Percentiles rank a stretch among this genome's conserved stretches.
phyloP scores from a whole-genome alignment of 2,888 invertebrate species.

The Volucella zonaria region DNA sequence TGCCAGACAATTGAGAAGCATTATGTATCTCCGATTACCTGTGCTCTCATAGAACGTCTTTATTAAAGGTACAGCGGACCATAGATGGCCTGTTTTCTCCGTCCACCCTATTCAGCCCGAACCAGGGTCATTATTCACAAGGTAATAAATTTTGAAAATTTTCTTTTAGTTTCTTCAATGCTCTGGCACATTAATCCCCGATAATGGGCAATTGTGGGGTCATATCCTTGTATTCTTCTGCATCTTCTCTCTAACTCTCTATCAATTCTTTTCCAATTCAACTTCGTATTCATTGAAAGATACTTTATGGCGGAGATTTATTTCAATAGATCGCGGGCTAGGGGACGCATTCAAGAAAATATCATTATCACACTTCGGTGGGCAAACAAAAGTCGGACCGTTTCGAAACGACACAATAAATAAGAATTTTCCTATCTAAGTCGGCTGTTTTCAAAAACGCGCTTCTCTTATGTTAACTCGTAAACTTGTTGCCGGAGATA shows the following conservation, averaged over 20 bases:
- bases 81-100: constrained; percentile 56
- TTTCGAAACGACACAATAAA: constrained; percentile 61
- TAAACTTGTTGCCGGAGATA: constrained; percentile 48
- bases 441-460: constrained; percentile 9
- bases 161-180: constrained; percentile 34
- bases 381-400: constrained; percentile 57
- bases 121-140: constrained; percentile 56
- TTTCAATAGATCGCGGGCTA: constrained; percentile 29
- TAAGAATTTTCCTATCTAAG: constrained; percentile 56
- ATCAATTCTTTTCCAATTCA: constrained; percentile 47
- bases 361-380: constrained; percentile 65
- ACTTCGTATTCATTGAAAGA: constrained; percentile 59
- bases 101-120: constrained; percentile 12
- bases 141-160: constrained; percentile 67
- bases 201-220: constrained; percentile 73
- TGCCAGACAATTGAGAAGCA: constrained; percentile 58
- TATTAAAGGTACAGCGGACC: constrained; percentile 72
- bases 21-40: constrained; percentile 54
- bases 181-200: constrained; percentile 67
- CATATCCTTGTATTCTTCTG: constrained; percentile 44
- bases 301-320: constrained; percentile 69
- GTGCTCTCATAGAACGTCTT: constrained; percentile 65
- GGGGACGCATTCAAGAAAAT: constrained; percentile 14
- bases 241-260: constrained; percentile 1
- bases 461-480: constrained; percentile 15